phyloP scores from a whole-genome alignment of 2,888 invertebrate genomes.

The Caenorhabditis zanzibari region DNA sequence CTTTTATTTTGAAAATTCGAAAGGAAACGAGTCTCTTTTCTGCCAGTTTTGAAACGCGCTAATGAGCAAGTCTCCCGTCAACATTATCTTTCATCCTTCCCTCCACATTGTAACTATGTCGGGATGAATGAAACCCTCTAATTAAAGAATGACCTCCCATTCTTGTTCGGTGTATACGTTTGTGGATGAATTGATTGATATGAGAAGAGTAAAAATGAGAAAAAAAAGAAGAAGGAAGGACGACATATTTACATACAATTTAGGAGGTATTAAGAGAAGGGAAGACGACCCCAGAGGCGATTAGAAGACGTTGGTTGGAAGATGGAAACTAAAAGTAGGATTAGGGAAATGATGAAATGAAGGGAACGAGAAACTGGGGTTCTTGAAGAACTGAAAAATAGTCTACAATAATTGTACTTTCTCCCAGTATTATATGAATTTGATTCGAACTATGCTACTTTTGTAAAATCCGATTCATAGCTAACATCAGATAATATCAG shows the following conservation, averaged over 20 bases:
- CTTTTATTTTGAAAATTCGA: slow-evolving; percentile 51
- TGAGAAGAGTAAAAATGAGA: slow-evolving; percentile 33
- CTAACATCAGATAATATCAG: not conserved
- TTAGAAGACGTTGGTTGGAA: slow-evolving; percentile 38
- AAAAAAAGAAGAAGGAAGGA: slow-evolving; percentile 3
- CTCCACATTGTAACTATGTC: slow-evolving; percentile 38
- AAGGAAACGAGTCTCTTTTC: slow-evolving; percentile 36
- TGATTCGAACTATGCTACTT: too few species aligned
- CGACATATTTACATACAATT: slow-evolving; percentile 51
- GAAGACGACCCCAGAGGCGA: slow-evolving; percentile 45
- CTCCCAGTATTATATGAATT: too few species aligned
- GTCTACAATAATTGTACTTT: too few species aligned
- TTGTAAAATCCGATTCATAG: too few species aligned
- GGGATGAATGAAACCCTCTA: slow-evolving; percentile 40
- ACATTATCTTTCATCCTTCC: not conserved
- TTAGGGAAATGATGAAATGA: slow-evolving; percentile 34
- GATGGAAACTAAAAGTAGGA: slow-evolving; percentile 58
- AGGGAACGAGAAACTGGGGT: too few species aligned
- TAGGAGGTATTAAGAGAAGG: slow-evolving; percentile 35
- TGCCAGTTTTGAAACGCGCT: slow-evolving; percentile 52
- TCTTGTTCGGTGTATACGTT: not conserved
- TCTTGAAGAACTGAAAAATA: too few species aligned
- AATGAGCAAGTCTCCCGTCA: slow-evolving; percentile 42
- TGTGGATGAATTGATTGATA: slow-evolving; percentile 38
- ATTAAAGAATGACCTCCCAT: slow-evolving; percentile 52